These are phyloP conservation scores for Hypocryptadius cinnamomeus DNA, from an alignment of 2,113 vertebrate genomes.

Conservation along the genomic window DNA sequence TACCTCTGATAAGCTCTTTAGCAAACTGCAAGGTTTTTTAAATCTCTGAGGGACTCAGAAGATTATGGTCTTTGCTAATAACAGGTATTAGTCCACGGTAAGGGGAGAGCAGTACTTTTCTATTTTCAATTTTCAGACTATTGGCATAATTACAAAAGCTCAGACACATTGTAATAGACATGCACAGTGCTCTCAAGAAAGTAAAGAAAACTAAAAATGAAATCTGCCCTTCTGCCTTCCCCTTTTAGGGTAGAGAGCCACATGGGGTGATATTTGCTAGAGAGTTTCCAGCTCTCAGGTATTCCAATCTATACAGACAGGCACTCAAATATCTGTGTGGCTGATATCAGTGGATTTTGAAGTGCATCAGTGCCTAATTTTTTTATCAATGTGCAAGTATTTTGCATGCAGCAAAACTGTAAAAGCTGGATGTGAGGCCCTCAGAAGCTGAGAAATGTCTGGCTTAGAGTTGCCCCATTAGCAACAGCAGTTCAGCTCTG, in stretches of 20 bases:
- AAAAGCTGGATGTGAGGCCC: not conserved
- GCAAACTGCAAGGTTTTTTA: not conserved
- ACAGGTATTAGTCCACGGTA: not conserved
- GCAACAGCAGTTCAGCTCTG: not conserved
- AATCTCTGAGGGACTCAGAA: not conserved
- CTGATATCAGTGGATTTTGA: not conserved
- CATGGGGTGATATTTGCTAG: not conserved
- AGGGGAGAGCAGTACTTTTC: not conserved
- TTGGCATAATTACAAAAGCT: not conserved
- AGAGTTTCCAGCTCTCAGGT: not conserved
- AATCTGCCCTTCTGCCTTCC: not conserved
- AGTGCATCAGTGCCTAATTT: not conserved
- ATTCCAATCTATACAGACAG: accelerated
- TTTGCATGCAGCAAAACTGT: not conserved
- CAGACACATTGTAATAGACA: not conserved
- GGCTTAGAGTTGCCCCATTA: not conserved
- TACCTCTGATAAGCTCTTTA: not conserved
- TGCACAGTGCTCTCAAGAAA: not conserved
- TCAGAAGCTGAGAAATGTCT: not conserved
- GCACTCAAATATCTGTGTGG: not conserved
- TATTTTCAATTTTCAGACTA: not conserved
- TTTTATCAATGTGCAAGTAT: not conserved
- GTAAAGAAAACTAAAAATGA: not conserved
- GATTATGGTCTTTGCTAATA: not conserved
- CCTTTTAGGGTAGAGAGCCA: not conserved